These are phyloP conservation scores for Osmerus eperlanus DNA, from an alignment of 2,113 vertebrate genomes.

Conservation along the genomic window DNA sequence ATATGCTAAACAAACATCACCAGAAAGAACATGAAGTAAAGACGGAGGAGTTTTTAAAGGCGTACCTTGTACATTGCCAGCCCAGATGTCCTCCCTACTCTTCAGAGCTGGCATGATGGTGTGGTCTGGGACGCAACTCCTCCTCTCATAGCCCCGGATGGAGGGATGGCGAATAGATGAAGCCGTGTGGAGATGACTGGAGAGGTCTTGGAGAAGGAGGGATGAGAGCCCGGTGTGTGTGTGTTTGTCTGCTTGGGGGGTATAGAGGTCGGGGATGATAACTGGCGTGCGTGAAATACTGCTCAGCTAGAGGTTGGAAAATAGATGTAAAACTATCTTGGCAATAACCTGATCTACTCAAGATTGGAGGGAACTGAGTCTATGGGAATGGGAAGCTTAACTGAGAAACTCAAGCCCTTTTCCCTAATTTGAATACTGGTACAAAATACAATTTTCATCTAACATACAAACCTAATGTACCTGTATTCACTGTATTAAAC, in stretches of 20 bases:
- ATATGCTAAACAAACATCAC: too few relatives aligned
- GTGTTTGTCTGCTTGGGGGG: background rate
- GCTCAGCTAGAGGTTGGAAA: too few relatives aligned
- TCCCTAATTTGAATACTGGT: background rate
- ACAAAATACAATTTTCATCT: too few relatives aligned
- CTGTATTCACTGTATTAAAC: too few relatives aligned
- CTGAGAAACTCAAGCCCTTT: background rate
- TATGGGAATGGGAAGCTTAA: too few relatives aligned
- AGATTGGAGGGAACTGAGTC: too few relatives aligned
- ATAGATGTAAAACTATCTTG: too few relatives aligned
- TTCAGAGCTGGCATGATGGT: slow-evolving; percentile 81
- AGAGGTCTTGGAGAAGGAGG: slow-evolving; percentile 17
- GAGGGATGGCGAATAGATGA: slow-evolving; percentile 64
- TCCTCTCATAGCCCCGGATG: slow-evolving; percentile 80
- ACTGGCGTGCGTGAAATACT: background rate
- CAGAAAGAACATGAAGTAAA: background rate
- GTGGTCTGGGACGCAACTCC: slow-evolving; percentile 70
- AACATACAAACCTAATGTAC: too few relatives aligned
- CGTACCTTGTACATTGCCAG: slow-evolving; percentile 82
- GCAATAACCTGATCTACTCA: too few relatives aligned
- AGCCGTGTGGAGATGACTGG: slow-evolving; percentile 47
- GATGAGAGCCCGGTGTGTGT: slow-evolving; percentile 1
- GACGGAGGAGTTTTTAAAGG: background rate
- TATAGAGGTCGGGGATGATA: background rate
- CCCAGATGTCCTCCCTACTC: slow-evolving; percentile 73